Evolutionary conservation across 2,113 vertebrate species (phyloP).

Genomic region (Oreotrochilus melanogaster): DNA sequence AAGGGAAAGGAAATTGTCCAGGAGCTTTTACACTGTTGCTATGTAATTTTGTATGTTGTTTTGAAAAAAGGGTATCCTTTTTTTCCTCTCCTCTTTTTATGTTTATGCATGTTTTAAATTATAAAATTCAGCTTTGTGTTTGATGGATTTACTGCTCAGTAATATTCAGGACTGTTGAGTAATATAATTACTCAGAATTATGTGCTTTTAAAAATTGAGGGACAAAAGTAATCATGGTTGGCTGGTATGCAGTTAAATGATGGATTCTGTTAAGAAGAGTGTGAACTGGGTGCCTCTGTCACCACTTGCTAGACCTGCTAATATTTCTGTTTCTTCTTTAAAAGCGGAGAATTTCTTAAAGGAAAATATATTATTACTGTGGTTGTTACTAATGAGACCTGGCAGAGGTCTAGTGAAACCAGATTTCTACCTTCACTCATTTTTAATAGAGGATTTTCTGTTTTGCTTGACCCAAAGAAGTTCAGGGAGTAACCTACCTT

Average conservation of each 20-base stretch:
- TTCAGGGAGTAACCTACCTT: background rate
- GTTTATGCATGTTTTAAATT: slow-evolving; percentile 1
- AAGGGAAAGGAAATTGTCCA: slow-evolving; percentile 27
- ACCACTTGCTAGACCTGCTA: background rate
- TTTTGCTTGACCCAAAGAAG: background rate
- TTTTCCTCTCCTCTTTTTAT: background rate
- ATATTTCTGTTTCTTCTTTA: background rate
- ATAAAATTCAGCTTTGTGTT: slow-evolving; percentile 10
- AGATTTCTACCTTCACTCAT: background rate
- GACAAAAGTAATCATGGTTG: background rate
- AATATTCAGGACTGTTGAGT: background rate
- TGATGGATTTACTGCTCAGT: background rate
- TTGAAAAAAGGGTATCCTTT: background rate
- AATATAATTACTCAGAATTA: slow-evolving; percentile 21
- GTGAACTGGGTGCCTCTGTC: background rate
- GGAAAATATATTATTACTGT: background rate
- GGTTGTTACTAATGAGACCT: background rate
- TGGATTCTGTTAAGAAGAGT: background rate
- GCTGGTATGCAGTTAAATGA: background rate
- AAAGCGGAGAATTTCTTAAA: background rate
- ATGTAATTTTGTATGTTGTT: slow-evolving; percentile 48
- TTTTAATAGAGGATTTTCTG: background rate
- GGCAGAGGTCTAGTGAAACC: background rate
- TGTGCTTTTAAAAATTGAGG: slow-evolving; percentile 21
- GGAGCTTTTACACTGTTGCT: slow-evolving; percentile 49